Evolutionary conservation across 1,140 invertebrate species (phyloP), one percentile per base, ranked within the genome.

Genomic region (Sitobion miscanthi): DNA sequence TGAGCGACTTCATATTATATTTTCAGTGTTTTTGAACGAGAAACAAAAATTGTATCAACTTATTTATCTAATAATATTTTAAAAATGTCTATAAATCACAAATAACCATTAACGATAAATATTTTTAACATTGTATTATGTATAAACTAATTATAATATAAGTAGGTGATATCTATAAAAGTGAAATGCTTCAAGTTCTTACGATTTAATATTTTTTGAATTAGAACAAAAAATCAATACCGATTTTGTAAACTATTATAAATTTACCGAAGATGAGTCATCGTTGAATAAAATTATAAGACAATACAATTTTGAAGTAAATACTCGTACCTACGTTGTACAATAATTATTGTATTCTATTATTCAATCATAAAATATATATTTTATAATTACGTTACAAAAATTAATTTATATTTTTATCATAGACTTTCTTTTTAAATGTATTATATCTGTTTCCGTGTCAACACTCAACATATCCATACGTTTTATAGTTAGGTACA

Each of bases 391-490:
- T 30, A 69, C 11, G 62, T 69, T 62, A 69, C 57, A 69, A 69
- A 69, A 69, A 69, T 69, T 14, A n/a, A 69, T 77, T 77, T 77
- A 77, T n/a, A 35, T 77, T 77, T 77, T 77, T 14, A n/a, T n/a
- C 62, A 77, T 77, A n/a, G 17, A 77, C 62, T 77, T 77, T 35
- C 62, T 77, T 77, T 77, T 77, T 77, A 77, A 77, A 77, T 77
- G 62, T 69, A 69, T n/a, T 69, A 69, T 30, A n/a, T 77, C n/a
- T 77, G n/a, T 77, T 77, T 77, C 62, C 62, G 30, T 77, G 30
- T 69, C 62, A n/a, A 69, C 11, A 3, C 30, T 69, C 62, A n/a
- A 69, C 11, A 3, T 69, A 2, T 11, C n/a, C 14, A 69, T 69
- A 69, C 62, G 14, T 69, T 69, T 69, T n/a, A 69, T 69, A 9